Evolutionary conservation across 2,888 invertebrate genomes (phyloP).

Genomic region (Andrena haemorrhoa): DNA sequence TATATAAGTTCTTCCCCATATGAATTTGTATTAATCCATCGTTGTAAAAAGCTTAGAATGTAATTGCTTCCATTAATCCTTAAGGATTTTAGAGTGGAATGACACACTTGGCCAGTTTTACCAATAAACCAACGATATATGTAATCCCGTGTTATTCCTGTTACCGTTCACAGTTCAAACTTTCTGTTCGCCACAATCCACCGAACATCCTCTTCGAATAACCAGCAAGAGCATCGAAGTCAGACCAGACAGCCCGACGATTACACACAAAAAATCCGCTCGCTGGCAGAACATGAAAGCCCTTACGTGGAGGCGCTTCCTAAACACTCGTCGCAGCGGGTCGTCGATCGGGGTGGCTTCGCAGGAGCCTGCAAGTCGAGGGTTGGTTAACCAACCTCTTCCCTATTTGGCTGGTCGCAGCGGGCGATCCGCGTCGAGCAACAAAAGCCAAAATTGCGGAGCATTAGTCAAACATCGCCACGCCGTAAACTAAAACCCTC

Average conservation of each 20-base stretch:
- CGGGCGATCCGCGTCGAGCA: constrained; percentile 64
- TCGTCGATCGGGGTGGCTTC: constrained; percentile 56
- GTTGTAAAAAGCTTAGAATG: too few species aligned
- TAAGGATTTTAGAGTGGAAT: too few species aligned
- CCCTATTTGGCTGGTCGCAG: constrained; percentile 62
- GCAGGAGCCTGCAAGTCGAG: constrained; percentile 52
- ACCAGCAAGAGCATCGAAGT: neutral
- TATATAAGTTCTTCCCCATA: too few species aligned
- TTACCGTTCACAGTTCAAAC: too few species aligned
- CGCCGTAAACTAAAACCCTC: constrained; percentile 71
- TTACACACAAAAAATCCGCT: constrained; percentile 34
- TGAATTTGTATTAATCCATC: too few species aligned
- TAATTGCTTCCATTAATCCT: too few species aligned
- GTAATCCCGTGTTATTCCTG: too few species aligned
- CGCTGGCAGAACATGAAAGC: constrained; percentile 14
- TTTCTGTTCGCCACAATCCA: neutral
- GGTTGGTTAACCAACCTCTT: constrained; percentile 73
- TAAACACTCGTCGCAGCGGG: constrained; percentile 59
- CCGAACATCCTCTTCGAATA: too few species aligned
- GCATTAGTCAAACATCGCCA: constrained; percentile 80
- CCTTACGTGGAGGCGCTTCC: constrained; percentile 33
- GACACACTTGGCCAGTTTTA: too few species aligned
- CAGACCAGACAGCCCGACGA: neutral
- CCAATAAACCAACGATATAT: too few species aligned
- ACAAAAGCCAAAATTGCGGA: constrained; percentile 76